Base-by-base conservation (phyloP, 2,113 vertebrate genomes). In the Nycticebus coucang region DNA sequence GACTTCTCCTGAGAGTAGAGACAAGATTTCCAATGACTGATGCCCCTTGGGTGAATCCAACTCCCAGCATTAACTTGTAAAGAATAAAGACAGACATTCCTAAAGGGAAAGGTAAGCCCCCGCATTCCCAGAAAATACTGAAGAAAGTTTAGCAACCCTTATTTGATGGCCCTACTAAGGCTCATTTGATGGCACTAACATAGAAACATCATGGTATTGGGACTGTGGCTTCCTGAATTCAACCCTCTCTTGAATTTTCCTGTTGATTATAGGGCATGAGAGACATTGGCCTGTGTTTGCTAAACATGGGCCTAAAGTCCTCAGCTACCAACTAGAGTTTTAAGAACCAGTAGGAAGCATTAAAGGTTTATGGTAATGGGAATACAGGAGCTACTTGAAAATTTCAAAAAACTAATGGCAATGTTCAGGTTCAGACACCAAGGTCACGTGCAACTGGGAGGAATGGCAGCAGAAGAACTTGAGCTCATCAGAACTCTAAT, bases 391-490 rank as follows among this genome's bases (percentile, higher is more conserved):
- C 28, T 88, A 78, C 13, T 13, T 50, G 28, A 71, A 79, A 75
- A 69, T 89, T 95, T 87, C 53, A 71, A 41, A 71, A 91, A 82
- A 21, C 9, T 28, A 91, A 90, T n/a, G 78, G n/a, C 80, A 83
- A 18, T 35, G 35, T 79, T 59, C 30, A 57, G 64, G 28, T 26
- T 77, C 66, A 90, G 22, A 75, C 19, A 86, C 33, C 11, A 59
- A 81, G 9, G 30, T 91, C 64, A 53, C 77, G 50, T 26, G 14
- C 33, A 75, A 77, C 18, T 30, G 33, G 22, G 37, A 80, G 41
- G 13, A 78, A 88, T 82, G 62, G 68, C 82, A 93, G 0, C 24
- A 69, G 62, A 35, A 80, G 53, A 84, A 88, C 14, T 15, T n/a
- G 71, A 80, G 64, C 64, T 93, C 28, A 45, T 33, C 10, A 18